phyloP scores from a whole-genome alignment of 1,140 invertebrate species.

The Macrobrachium rosenbergii region DNA sequence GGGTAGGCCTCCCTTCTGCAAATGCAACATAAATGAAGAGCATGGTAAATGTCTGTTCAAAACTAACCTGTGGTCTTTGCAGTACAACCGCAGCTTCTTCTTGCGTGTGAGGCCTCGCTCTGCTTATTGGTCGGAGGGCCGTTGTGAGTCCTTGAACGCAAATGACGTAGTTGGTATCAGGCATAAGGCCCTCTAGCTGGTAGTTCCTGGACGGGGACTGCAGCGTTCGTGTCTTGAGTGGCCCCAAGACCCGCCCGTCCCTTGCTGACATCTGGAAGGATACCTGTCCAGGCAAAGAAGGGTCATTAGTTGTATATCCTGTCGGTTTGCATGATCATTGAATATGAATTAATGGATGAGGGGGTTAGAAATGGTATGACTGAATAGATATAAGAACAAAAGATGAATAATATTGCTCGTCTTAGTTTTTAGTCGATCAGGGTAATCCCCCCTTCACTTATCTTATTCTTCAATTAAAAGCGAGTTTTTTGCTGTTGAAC shows the following conservation, averaged over 20 bases:
- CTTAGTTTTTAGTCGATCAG: no score
- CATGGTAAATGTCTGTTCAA: neutral
- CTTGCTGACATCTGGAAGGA: constrained; percentile 45
- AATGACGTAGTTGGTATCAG: constrained; percentile 85
- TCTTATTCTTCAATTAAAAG: no score
- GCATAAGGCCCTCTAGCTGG: constrained; percentile 79
- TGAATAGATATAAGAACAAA: no score
- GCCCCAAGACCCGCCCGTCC: constrained; percentile 36
- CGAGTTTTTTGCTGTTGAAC: no score
- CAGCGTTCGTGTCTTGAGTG: constrained; percentile 61
- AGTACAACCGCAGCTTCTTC: constrained; percentile 18
- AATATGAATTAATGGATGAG: no score
- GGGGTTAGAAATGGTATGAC: no score
- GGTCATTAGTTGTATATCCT: no score
- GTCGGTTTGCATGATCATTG: no score
- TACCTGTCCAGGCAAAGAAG: constrained; percentile 9
- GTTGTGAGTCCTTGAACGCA: constrained; percentile 87
- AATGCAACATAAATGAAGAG: no score
- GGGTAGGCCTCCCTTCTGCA: no score
- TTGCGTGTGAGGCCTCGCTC: constrained; percentile 58
- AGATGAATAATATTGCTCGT: no score
- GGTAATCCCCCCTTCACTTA: no score
- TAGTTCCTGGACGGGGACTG: constrained; percentile 75
- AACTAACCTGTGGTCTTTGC: constrained; percentile 29
- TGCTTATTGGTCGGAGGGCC: constrained; percentile 71